Evolutionary conservation across 2,797 vertebrate genomes (phyloP).

Genomic region (Galagoides demidoff): DNA sequence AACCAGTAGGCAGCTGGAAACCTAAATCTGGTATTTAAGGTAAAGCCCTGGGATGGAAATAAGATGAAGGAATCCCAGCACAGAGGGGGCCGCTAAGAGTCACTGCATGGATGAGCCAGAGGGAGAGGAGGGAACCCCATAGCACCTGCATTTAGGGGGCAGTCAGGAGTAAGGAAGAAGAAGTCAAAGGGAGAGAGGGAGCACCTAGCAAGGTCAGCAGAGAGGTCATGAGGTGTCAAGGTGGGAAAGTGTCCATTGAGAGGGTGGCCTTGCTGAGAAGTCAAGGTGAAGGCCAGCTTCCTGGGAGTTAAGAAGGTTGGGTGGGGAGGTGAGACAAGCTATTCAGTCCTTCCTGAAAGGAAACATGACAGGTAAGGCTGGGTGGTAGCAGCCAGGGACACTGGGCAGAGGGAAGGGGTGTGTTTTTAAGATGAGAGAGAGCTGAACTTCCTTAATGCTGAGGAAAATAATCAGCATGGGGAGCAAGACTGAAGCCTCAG

Average conservation of each 20-base stretch:
- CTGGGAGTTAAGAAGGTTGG: background rate
- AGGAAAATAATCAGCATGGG: constrained; percentile 34
- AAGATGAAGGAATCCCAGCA: background rate
- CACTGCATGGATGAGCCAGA: background rate
- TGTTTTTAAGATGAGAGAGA: background rate
- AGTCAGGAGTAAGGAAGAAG: background rate
- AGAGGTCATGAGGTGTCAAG: background rate
- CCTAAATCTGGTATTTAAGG: background rate
- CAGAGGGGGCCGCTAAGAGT: background rate
- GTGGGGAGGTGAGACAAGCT: background rate
- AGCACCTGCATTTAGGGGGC: background rate
- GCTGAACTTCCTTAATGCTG: background rate
- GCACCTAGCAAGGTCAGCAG: background rate
- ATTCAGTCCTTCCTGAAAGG: background rate
- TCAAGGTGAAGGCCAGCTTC: background rate
- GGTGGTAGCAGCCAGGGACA: background rate
- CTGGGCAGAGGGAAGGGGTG: background rate
- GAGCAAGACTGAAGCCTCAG: background rate
- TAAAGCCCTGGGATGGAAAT: background rate
- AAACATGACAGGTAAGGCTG: background rate
- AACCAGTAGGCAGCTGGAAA: background rate
- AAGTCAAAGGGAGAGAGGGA: background rate
- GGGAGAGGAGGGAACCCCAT: background rate
- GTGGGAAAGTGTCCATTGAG: background rate
- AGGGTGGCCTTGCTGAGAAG: background rate